Evolutionary conservation across 2,888 invertebrate genomes (phyloP), one percentile per base, ranked within the genome.

Genomic region (Saturnia japonica): DNA sequence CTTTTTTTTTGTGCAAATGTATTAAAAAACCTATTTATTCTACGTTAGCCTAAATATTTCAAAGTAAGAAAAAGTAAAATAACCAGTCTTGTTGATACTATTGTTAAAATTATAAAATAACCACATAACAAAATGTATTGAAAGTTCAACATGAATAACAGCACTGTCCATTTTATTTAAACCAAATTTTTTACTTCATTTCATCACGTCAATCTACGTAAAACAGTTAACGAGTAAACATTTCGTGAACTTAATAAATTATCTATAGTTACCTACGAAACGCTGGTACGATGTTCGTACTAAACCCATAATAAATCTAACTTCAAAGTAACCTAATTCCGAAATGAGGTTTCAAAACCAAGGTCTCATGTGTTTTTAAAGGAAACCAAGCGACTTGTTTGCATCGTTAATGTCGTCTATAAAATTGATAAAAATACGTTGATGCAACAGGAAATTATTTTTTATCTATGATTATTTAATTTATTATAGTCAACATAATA

Each of bases 261-360:
- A 85, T 82, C 68, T 70, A 68, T 43, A 68, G 64, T 28, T 69
- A 68, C 70, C 68, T 62, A 45, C 54, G 70, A 72, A 68, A 66
- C 28, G 19, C 42, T 57, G 67, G 40, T 40, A 40, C 45, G 76
- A 75, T 73, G 75, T 75, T 72, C 75, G 42, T 62, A 68, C 40
- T 75, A 80, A 85, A 78, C 79, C 74, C 75, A 76, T 80, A 80
- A 81, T 87, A 86, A 88, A 88, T 85, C 68, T 81, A 76, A 84
- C 85, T 85, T 89, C 88, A 89, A 90, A 87, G 87, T 78, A 85
- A 89, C 89, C 91, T 84, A 88, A 71, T 82, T 89, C 69, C 68
- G 75, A 78, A 89, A 85, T 76, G 76, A 76, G 84, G 84, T 87
- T 86, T 82, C 69, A 79, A 82, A 83, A 77, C 83, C 88, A 88